Evolutionary conservation across 2,113 vertebrate species (phyloP), one percentile per base, ranked within the genome.

Genomic region (Sprattus sprattus): DNA sequence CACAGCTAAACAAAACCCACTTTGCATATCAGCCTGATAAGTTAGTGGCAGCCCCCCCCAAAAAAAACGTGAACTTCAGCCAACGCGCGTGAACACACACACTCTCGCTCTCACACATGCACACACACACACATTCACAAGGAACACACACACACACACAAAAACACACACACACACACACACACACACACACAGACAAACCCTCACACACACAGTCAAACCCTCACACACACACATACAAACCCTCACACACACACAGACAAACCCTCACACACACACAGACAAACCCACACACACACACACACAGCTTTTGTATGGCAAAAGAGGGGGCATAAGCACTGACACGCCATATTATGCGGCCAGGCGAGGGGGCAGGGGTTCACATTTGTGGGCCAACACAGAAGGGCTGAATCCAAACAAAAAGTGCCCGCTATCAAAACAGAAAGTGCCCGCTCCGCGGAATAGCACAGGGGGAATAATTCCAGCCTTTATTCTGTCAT

Each of bases 1-100:
- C 94, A 95, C 93, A 92, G 94, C 94, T 95, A 95, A 96, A 96
- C 95, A 95, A 95, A 95, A 95, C 93, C 92, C 92, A 90, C 92
- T 94, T 94, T 95, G 94, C 94, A 96, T 95, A 94, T 94, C 91
- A 93, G 88, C 85, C 90, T 87, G 88, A 84, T 88, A 89, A 87
- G 89, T 90, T 89, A 90, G 88, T 52, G 75, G 85, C 60, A 88
- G 49, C 50, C 67, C 45, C 50, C 67, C 45, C 3, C 25, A n/a
- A 25, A 78, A 78, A 78, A 78, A 78, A 3, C 22, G 28, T 84
- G 67, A 88, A 84, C 81, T 85, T 84, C 67, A 87, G 85, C 89
- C 86, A 84, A 88, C 84, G 39, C 39, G 39, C 39, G 39, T 2
- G 28, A 6, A 25, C 64, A 25, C 64, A 67, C 64, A 25, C 64